Evolutionary conservation across 2,797 vertebrate genomes (phyloP), one percentile per base, ranked within the genome.

Genomic region (Pantherophis alleghaniensis): DNA sequence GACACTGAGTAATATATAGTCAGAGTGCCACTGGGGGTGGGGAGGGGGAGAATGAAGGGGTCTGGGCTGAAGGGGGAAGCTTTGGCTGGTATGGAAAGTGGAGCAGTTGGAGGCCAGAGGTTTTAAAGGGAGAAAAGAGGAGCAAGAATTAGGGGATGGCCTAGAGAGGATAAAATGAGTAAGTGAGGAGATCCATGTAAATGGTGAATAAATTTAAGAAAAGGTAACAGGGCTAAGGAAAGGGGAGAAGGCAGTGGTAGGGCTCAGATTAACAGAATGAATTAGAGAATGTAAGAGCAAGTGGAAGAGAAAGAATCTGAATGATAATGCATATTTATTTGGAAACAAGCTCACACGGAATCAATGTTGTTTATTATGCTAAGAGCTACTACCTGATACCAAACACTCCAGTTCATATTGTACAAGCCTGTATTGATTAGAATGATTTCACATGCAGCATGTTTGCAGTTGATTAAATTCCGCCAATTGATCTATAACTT

Each of bases 1-100:
- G 93, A 93, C 93, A 93, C 86, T 93, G 90, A 93, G 87, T 93
- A 91, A 93, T 93, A 93, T 93, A 93, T 91, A 93, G 93, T 89
- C 93, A 93, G 93, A 91, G 93, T 93, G 93, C 93, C 93, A 91
- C 93, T 91, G 87, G 93, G 90, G 51, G 5, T 28, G 61, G 83
- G 69, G 24, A 28, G 60, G 32, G 83, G 89, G 22, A 28, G 79
- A 55, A 51, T 28, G n/a, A 51, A 37, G 32, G 53, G 18, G 7
- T n/a, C 42, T 83, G 83, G 63, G 55, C 86, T 69, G 86, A 83
- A 83, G 74, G 24, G 86, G 47, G 37, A 88, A 56, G 87, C 90
- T 93, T 89, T 91, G 90, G 90, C 87, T 93, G 87, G 13, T 63
- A 55, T 93, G 87, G 90, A 89, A 91, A 93, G 83, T 11, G 63